Evolutionary conservation across 2,113 vertebrate species (phyloP), one percentile per base, ranked within the genome.

Genomic region (Nestor notabilis): DNA sequence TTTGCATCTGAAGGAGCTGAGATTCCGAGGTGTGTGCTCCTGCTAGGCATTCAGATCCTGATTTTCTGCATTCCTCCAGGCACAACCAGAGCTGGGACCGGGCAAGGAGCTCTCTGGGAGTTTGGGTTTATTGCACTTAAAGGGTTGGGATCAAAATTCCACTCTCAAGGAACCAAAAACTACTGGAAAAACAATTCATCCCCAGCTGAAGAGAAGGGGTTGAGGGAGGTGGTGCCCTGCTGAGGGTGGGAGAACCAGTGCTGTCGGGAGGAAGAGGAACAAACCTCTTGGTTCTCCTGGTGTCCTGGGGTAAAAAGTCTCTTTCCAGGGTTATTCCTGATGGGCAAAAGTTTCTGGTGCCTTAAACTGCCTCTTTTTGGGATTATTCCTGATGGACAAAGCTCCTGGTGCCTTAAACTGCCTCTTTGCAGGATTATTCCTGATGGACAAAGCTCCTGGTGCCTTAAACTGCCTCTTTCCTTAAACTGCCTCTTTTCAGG

Each of bases 21-120:
- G 70, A 9, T 10, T 17, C 5, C 3, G 39, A 90, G 91, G 95
- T 6, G 83, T 55, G 83, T 43, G 84, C 90, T 79, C 43, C 41
- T 23, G 29, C 75, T 16, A 17, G 9, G 68, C 76, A 9, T 18
- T 24, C 37, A 24, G 83, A 87, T 90, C 93, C 89, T 79, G 89
- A 83, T 79, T 88, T 92, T 82, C 96, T 5, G 24, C 89, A 90
- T 96, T 97, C 95, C 85, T 82, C 2, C 0, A 12, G 81, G 88
- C 58, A 47, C 56, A 58, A 5, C 33, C 7, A 25, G 64, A 63
- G 47, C 11, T 7, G 0, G 3, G 58, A 55, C 5, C 0, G 0
- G 37, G 76, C 31, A 37, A n/a, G 69, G 11, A 0, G 9, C 60
- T 16, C 29, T 0, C 0, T 0, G 1, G 43, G 29, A 9, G 29